Conservation (phyloP, 2,888 invertebrate genomes). For the Drosophila pullipes region DNA sequence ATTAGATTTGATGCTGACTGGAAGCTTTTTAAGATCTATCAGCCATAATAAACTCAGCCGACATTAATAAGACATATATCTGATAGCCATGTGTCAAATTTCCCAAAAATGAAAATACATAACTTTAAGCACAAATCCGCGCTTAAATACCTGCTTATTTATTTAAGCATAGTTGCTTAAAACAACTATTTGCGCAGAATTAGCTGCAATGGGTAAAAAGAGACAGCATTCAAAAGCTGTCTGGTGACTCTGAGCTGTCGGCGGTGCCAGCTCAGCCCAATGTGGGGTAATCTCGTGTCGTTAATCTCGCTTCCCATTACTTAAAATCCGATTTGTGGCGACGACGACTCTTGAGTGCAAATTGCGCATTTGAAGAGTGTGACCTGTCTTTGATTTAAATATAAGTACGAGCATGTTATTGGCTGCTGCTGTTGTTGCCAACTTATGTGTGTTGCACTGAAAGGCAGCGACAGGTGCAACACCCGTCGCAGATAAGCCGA, state of each 20-base stretch:
- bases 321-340: constrained; percentile 36
- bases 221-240: constrained; percentile 37
- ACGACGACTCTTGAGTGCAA: neutral
- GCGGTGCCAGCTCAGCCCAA: constrained; percentile 29
- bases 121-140: constrained; percentile 29
- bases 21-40: neutral
- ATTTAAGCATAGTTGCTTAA: constrained; percentile 64
- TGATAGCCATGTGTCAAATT: constrained; percentile 1
- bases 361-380: constrained; percentile 24
- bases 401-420: constrained; percentile 4
- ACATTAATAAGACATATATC: neutral
- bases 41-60: neutral
- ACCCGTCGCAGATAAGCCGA: constrained; percentile 57
- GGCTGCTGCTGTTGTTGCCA: constrained; percentile 2
- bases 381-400: constrained; percentile 42
- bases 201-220: constrained; percentile 1
- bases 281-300: constrained; percentile 37
- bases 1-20: neutral
- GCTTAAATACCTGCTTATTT: constrained; percentile 66
- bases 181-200: constrained; percentile 52
- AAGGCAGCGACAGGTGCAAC: constrained; percentile 67
- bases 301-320: constrained; percentile 45
- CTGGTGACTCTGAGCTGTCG: constrained; percentile 30
- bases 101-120: neutral
- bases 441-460: constrained; percentile 32